phyloP scores from a whole-genome alignment of 2,888 invertebrate species.

The Chymomyza caudatula region DNA sequence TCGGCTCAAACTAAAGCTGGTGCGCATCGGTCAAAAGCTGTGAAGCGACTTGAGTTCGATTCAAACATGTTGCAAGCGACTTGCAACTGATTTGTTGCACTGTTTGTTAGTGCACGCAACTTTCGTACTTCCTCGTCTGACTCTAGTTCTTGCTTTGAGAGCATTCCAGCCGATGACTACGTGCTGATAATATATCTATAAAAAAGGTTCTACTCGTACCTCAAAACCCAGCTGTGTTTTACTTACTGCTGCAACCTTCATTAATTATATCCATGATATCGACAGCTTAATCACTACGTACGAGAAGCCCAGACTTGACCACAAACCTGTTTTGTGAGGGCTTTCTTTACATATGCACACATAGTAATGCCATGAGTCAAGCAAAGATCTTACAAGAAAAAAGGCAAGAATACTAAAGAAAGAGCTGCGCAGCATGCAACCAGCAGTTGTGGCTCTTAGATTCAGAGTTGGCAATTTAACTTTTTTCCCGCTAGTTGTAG shows the following conservation, averaged over 20 bases:
- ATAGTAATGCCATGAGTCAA: background rate
- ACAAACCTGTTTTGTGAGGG: background rate
- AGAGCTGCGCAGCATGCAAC: no score
- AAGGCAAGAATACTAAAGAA: no score
- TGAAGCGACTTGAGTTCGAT: slow-evolving; percentile 4
- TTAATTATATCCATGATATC: background rate
- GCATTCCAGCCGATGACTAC: background rate
- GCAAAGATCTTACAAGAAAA: background rate
- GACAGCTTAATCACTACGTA: background rate
- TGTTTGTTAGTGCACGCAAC: slow-evolving; percentile 8
- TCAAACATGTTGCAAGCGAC: slow-evolving; percentile 29
- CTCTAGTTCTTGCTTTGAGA: background rate
- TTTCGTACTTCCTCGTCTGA: background rate
- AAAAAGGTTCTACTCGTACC: background rate
- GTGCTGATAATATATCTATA: background rate
- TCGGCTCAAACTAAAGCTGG: slow-evolving; percentile 60
- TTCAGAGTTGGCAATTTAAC: no score
- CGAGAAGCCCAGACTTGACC: background rate
- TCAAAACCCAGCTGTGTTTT: background rate
- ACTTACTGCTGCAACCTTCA: background rate
- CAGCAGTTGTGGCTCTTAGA: no score
- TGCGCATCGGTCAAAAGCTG: background rate
- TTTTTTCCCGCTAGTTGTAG: no score
- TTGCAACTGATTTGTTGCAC: slow-evolving; percentile 6
- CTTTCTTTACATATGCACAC: no score